A percentile compares a stretch with the other conserved stretches of the same genome.
Conservation (phyloP, 2,888 invertebrate species). For the Pachydiplax longipennis region DNA sequence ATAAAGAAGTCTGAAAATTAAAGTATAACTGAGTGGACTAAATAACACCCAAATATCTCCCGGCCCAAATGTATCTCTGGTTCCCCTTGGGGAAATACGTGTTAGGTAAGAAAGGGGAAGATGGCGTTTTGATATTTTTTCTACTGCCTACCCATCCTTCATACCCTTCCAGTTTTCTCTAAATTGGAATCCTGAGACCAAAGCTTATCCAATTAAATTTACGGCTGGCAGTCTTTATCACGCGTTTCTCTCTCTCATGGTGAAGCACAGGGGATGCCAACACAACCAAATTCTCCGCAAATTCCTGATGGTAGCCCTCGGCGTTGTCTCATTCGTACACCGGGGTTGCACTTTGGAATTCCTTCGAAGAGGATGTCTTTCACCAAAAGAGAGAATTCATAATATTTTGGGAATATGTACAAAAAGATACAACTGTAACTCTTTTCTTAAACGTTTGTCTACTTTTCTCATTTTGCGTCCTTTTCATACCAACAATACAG, state of each 20-base stretch:
- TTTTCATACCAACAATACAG: too few relatives aligned
- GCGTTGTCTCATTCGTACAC: too few relatives aligned
- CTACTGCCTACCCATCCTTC: background rate
- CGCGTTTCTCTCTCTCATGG: background rate
- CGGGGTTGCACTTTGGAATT: too few relatives aligned
- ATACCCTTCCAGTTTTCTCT: background rate
- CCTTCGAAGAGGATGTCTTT: too few relatives aligned
- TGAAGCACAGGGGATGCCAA: background rate
- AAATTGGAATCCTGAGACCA: slow-evolving; percentile 29
- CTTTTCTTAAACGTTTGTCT: too few relatives aligned
- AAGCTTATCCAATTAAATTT: slow-evolving; percentile 40
- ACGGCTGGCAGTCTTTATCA: slow-evolving; percentile 27
- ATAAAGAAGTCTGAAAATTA: background rate
- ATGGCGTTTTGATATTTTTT: background rate
- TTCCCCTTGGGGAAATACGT: background rate
- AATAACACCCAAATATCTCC: background rate
- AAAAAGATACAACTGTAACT: too few relatives aligned
- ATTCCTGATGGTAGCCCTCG: background rate
- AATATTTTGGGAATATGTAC: too few relatives aligned
- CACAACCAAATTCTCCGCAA: background rate
- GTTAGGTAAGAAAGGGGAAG: background rate
- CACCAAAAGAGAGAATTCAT: too few relatives aligned
- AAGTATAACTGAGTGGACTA: background rate
- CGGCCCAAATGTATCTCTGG: background rate
- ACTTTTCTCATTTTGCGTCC: too few relatives aligned